phyloP scores from a whole-genome alignment of 2,113 vertebrate genomes.

The Mormyrus lacerda region DNA sequence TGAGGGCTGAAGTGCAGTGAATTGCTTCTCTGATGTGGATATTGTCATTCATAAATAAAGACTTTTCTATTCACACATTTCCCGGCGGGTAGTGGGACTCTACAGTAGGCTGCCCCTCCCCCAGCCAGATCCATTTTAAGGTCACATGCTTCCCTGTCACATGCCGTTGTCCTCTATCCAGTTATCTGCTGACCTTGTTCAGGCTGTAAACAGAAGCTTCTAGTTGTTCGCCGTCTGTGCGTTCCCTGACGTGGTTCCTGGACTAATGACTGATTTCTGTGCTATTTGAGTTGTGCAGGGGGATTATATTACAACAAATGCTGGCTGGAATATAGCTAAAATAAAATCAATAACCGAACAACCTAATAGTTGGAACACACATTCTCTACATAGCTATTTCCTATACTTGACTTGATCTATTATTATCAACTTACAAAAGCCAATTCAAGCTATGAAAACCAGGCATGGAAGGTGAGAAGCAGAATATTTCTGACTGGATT shows the following conservation, averaged over 20 bases:
- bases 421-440: background rate
- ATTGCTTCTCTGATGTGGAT: background rate
- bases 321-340: background rate
- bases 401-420: background rate
- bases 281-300: background rate
- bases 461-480: background rate
- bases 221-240: background rate
- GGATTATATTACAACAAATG: background rate
- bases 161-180: background rate
- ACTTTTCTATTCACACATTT: background rate
- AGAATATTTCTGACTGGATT: background rate
- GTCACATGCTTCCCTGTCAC: background rate
- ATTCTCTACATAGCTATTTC: background rate
- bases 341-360: background rate
- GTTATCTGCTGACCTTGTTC: background rate
- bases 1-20: background rate
- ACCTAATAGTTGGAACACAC: background rate
- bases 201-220: background rate
- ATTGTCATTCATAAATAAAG: slow-evolving; percentile 5
- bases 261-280: background rate
- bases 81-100: background rate
- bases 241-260: background rate
- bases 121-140: background rate
- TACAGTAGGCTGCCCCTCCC: background rate
- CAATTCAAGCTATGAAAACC: background rate